Base-by-base conservation (phyloP, 2,888 invertebrate species). In the Copidosoma aretas region DNA sequence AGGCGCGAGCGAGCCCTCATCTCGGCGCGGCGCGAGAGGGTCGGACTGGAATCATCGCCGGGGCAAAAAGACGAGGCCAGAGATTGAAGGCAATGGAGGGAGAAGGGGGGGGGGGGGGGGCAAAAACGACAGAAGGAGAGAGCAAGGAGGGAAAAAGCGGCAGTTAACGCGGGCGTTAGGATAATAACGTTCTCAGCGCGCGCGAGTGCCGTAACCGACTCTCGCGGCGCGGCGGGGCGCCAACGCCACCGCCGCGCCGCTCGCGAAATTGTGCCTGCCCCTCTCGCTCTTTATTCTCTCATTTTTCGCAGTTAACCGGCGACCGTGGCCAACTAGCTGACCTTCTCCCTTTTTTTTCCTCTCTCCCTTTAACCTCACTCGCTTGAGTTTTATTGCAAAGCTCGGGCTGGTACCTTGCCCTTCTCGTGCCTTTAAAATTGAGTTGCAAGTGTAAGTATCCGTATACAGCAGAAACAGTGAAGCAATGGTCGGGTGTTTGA, bases 171-270 rank as follows among this genome's bases (percentile, higher is more conserved):
- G 64, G 71, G 70, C 77, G 76, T 78, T 77, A 75, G 75, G 75
- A 77, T 78, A 79, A 80, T 80, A 77, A 79, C 76, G 74, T 75
- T 74, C 74, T 75, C 73, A 72, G 71, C 73, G 72, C 73, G 41
- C 14, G 63, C 70, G 68, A 75, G 76, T 79, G 77, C 74, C 76
- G 75, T 77, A 77, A 79, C 74, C 74, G 73, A 74, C 77, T 68
- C 58, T 64, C 12, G 12, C 8, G 43, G 15, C 78, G 32, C 79
- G 69, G 71, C 75, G 67, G 78, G 79, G 74, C 69, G 77, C 74
- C 78, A 67, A 59, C 65, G 60, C 54, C 70, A 52, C 70, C 46
- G 63, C 58, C 74, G 69, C 63, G n/a, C n/a, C n/a, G n/a, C n/a
- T n/a, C 72, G 73, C 72, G 71, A 73, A 77, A 76, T 77, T 72